Base-by-base conservation (phyloP, 2,797 vertebrate species). In the Poliocrania exsul region DNA sequence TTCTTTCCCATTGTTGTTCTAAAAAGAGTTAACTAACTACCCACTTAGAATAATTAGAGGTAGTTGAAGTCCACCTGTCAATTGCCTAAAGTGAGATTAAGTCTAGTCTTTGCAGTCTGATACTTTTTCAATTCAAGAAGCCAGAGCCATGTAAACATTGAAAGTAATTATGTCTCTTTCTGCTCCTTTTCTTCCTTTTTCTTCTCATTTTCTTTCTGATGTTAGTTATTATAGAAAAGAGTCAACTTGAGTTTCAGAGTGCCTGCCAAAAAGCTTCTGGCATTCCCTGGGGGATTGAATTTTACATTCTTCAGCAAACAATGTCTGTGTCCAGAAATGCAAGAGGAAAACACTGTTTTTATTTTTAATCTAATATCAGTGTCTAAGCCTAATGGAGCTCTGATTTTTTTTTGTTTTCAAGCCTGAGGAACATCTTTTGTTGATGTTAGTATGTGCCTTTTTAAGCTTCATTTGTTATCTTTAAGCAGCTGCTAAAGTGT, bases 251-350 rank as follows among this genome's bases (percentile, higher is more conserved):
- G 88, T 97, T 97, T 94, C 90, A 84, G 71, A 88, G 65, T 65
- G 66, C 75, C 93, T 97, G 96, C 91, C 95, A 97, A 95, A 91
- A 96, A 95, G 85, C 87, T 84, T 92, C 67, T 92, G 90, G 94
- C 86, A 88, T 97, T 95, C 89, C 83, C 90, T 29, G 13, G 54
- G 82, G 93, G 47, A 93, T 15, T 94, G 93, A 95, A 95, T 97
- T 96, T 96, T 97, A 85, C 91, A 90, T 97, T 97, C 92, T 91
- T 97, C 91, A 87, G 74, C 89, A 96, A 95, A 95, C 79, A 96
- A 67, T 91, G 75, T 82, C 93, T 91, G 64, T 77, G 75, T 95
- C 92, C 78, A 94, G 74, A 97, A 96, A 96, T 58, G 37, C 29
- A 92, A 72, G 78, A 90, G 74, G 74, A 95, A 95, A 97, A 89